Base-by-base conservation (phyloP, 2,888 invertebrate species). In the Lissocephala sabroskyi region DNA sequence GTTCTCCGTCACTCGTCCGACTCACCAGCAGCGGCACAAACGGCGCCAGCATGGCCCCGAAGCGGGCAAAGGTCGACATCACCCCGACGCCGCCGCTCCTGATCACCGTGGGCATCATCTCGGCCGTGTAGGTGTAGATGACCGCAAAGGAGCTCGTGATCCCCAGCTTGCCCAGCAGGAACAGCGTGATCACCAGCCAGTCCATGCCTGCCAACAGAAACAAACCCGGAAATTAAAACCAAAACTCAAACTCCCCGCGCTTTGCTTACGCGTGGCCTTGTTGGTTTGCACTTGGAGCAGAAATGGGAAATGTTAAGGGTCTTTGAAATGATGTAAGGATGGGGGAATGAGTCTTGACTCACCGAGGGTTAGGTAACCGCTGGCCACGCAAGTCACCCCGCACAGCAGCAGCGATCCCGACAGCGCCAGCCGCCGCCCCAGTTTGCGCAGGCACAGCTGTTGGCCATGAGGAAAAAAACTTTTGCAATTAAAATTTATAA, bases 111-210 rank as follows among this genome's bases (percentile, higher is more conserved):
- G 23, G 23, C 23, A 23, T 23, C 23, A 85, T 85, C 77, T 85
- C 85, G 5, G 85, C 84, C 4, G 83, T 84, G 60, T 89, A 88
- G 1, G 90, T 88, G 62, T 90, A 90, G 23, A 89, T 86, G 3
- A 89, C 85, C 0, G 88, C 87, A 80, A 90, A 90, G 1, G 89
- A 87, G 2, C 88, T 87, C 1, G 90, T 89, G 36, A 90, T 87
- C 7, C 88, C 88, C 50, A 90, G 80, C 79, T 91, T 90, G 43
- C 90, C 90, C 36, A 88, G 75, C 41, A 90, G 84, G 63, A 89
- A 89, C 11, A 90, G 79, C 0, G 85, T 64, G 2, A 89, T 86
- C 19, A 87, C 84, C 1, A 86, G 81, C 88, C 88, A 89, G 23
- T 84, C 81, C 29, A 82, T 73, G 62, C 84, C 88, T 88, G 61